A percentile compares a stretch with the other conserved stretches of the same genome.
Evolutionary conservation across 1,140 invertebrate species (phyloP).

Genomic region (Drosophila punjabiensis): DNA sequence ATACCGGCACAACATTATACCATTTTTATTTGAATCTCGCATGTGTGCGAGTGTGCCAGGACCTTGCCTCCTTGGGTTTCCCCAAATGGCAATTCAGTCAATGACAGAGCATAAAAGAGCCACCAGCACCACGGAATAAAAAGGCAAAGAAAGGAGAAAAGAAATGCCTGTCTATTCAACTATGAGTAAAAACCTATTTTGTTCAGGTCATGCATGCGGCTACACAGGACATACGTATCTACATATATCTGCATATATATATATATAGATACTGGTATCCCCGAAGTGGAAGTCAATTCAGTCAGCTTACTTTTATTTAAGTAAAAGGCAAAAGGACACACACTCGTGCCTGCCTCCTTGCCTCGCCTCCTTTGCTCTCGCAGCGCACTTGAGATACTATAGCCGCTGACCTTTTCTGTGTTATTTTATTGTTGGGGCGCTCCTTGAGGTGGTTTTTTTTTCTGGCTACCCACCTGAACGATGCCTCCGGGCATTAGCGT

Average conservation of each 20-base stretch:
- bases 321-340: constrained; percentile 42
- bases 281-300: constrained; percentile 73
- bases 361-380: not conserved
- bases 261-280: not conserved
- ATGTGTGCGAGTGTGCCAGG: constrained; percentile 17
- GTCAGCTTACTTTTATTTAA: constrained; percentile 76
- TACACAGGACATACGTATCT: constrained; percentile 9
- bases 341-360: not conserved
- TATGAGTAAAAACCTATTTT: constrained; percentile 67
- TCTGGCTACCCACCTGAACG: constrained; percentile 22
- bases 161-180: constrained; percentile 70
- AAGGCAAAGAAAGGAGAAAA: constrained; percentile 9
- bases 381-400: constrained; percentile 29
- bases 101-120: constrained; percentile 69
- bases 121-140: constrained; percentile 7
- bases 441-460: not conserved
- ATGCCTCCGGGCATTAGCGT: constrained; percentile 7
- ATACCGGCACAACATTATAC: constrained; percentile 30
- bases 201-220: constrained; percentile 64
- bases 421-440: constrained; percentile 42
- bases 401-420: constrained; percentile 43
- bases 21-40: constrained; percentile 62
- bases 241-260: constrained; percentile 4
- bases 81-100: constrained; percentile 71
- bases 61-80: constrained; percentile 28